A percentile compares a stretch with the other conserved stretches of the same genome.
Evolutionary conservation across 1,140 invertebrate genomes (phyloP).

Genomic region (Chironomus striatipennis): DNA sequence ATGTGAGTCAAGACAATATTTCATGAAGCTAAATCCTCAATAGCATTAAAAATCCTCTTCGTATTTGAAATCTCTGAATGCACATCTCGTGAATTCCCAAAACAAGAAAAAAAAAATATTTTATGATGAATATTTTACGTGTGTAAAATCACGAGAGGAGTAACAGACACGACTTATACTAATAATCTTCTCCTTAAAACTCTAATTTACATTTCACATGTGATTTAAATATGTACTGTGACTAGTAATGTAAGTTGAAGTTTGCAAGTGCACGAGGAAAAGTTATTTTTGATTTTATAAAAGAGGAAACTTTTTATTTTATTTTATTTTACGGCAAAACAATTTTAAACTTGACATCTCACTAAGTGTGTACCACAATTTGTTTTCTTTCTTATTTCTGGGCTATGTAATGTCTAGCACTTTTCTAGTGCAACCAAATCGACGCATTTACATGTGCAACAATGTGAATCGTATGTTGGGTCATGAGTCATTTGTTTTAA

Average conservation of each 20-base stretch:
- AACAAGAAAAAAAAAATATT: neutral
- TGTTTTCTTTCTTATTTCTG: no score
- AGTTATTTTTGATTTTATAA: neutral
- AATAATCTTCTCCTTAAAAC: neutral
- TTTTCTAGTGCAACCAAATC: neutral
- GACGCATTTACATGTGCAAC: neutral
- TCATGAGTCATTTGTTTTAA: neutral
- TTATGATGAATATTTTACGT: neutral
- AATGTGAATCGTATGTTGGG: neutral
- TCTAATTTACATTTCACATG: no score
- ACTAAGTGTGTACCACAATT: neutral
- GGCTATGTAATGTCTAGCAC: neutral
- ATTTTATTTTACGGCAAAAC: no score
- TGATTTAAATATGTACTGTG: no score
- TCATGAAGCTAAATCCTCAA: no score
- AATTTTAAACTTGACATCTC: neutral
- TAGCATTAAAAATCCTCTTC: no score
- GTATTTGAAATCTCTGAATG: no score
- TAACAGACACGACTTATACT: neutral
- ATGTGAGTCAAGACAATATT: no score
- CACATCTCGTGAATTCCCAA: constrained; percentile 6
- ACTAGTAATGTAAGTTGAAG: neutral
- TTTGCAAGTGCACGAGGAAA: neutral
- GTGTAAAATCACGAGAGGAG: neutral
- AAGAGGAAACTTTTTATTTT: neutral